These are phyloP conservation scores for Phaedon cochleariae DNA, from an alignment of 2,888 invertebrate genomes.

Conservation along the genomic window DNA sequence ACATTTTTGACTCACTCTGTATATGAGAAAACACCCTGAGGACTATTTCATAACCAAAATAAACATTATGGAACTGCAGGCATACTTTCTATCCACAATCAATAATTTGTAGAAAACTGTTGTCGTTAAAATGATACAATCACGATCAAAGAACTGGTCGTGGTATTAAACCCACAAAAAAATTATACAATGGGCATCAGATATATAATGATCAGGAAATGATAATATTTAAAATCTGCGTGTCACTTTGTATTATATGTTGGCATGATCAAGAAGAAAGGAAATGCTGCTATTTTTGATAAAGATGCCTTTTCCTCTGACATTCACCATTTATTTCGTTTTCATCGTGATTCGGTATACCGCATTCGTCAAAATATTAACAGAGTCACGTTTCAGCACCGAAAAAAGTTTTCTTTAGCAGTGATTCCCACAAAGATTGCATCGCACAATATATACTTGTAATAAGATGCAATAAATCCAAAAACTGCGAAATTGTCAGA, in stretches of 20 bases:
- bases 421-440: background rate
- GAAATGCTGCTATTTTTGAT: no score
- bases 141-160: no score
- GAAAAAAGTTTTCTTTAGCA: background rate
- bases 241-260: no score
- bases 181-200: no score
- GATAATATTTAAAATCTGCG: no score
- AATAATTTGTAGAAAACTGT: slow-evolving; percentile 14
- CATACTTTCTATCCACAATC: slow-evolving; percentile 13
- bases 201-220: no score
- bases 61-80: slow-evolving; percentile 11
- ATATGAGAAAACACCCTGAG: background rate
- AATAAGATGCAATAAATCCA: background rate
- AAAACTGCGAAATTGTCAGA: background rate
- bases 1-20: no score
- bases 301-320: no score
- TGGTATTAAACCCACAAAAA: no score
- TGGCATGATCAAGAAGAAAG: no score
- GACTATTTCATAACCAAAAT: slow-evolving; percentile 11
- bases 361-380: background rate
- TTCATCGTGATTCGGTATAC: no score
- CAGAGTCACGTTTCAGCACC: background rate
- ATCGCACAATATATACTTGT: background rate
- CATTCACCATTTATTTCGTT: no score
- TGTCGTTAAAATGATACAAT: background rate